Evolutionary conservation across 2,113 vertebrate species (phyloP), one percentile per base, ranked within the genome.

Genomic region (Erpornis zantholeuca): DNA sequence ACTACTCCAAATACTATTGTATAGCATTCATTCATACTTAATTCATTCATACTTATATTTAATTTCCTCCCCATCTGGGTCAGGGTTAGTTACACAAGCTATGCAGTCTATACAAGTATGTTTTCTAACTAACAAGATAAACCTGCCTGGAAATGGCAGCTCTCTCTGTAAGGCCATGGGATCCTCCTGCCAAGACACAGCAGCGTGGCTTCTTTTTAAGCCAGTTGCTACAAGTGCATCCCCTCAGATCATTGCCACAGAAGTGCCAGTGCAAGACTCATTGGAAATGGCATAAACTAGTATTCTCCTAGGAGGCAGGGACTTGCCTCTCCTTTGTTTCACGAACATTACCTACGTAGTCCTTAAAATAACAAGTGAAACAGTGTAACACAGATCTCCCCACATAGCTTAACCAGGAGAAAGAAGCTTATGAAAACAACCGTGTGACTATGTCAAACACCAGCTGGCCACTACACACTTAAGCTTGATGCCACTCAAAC

Each of bases 311-410:
- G 19, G 42, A 82, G 9, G 14, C 15, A 38, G 24, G 12, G 24
- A 35, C 28, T 9, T 16, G 4, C 17, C 5, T 44, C 31, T 38
- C 47, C 12, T 66, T 53, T 60, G n/a, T 45, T 20, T 15, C 12
- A 2, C 0, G 1, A 52, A 38, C 21, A 40, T 22, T 4, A 15
- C 14, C 60, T 21, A 10, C 52, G 13, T 0, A 44, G 35, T 20
- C 36, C 19, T 20, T 56, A 71, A 63, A 91, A 56, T 35, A 23
- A 45, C 17, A 38, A n/a, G 25, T 1, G 1, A 82, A 75, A 49
- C 29, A 61, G 22, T 6, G 16, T 12, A 45, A 69, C 35, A 29
- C 14, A 7, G 15, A 77, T 64, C 24, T 68, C 14, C 23, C 11
- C n/a, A 45, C 12, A 15, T 24, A 42, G 28, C 20, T 64, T 38